Base-by-base conservation (phyloP, 2,888 invertebrate species). In the Cosmorhoe ocellata region DNA sequence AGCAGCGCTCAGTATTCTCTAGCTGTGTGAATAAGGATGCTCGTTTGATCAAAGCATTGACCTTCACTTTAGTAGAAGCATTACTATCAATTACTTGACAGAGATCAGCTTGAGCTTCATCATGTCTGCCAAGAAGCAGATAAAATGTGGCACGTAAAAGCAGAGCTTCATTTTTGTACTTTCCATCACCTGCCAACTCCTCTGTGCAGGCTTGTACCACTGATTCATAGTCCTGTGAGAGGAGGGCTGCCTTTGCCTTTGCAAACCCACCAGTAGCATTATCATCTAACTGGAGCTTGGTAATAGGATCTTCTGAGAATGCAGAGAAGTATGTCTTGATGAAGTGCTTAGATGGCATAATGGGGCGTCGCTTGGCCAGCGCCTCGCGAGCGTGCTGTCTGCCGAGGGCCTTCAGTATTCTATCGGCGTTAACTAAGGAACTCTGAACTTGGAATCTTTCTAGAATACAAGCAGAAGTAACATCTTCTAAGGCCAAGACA, bases 401-500 rank as follows among this genome's bases (percentile, higher is more conserved):
- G 77, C 97, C 95, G 53, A 97, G 92, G 61, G 95, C 94, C 78
- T 97, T 97, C 7, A 99, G 90, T 44, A 98, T 94, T 44, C 96
- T 92, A 82, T 98, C 98, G 14, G 98, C 98, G 85, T 95, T 94
- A 51, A 94, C 87, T 14, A 98, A 88, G 13, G 96, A 95, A 56
- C 91, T 92, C 66, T 94, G 94, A 73, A 97, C 97, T 71, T 94
- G 93, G 84, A 98, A 99, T 64, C 93, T 92, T 86, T 98, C 98
- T 57, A 98, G 87, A 63, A 98, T 94, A 75, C 98, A 98, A 11
- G 97, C 96, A 18, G 97, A 95, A 0, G 98, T 98, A 0, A 98
- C 94, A 90, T 99, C 98, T 89, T 98, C 97, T 42, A 99, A 84
- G 51, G 97, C 95, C 59, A 94, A 91, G 51, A 94, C 93, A 66